Percentiles rank a stretch among this genome's conserved stretches.
Evolutionary conservation across 2,888 invertebrate species (phyloP).

Genomic region (Lamproptera curius): DNA sequence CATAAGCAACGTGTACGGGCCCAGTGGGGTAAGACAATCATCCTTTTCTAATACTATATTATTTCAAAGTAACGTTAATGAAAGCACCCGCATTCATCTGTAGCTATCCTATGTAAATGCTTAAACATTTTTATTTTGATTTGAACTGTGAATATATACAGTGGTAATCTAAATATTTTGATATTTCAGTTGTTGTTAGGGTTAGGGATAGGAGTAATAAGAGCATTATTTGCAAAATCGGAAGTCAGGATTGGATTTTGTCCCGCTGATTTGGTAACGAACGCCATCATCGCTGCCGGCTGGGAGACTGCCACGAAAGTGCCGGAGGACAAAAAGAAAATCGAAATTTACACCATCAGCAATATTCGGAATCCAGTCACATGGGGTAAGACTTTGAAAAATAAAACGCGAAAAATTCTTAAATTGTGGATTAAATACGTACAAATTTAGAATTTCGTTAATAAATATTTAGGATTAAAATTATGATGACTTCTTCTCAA

Average conservation of each 20-base stretch:
- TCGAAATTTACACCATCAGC: constrained; percentile 8
- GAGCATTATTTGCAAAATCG: constrained; percentile 8
- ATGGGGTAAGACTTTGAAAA: constrained; percentile 2
- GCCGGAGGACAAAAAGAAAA: neutral
- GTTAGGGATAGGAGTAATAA: constrained; percentile 7
- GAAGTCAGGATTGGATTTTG: constrained; percentile 25
- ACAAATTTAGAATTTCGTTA: no score
- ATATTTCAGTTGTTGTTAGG: constrained; percentile 10
- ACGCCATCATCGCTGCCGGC: constrained; percentile 28
- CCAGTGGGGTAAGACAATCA: constrained; percentile 31
- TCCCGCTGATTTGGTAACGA: constrained; percentile 32
- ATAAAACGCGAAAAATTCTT: no score
- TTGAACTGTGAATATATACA: no score
- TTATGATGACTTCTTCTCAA: no score
- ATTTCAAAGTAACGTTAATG: neutral
- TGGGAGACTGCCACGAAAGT: constrained; percentile 7
- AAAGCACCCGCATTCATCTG: neutral
- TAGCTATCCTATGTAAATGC: no score
- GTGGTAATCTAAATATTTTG: no score
- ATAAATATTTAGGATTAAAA: no score
- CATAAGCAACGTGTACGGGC: constrained; percentile 30
- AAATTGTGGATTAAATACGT: no score
- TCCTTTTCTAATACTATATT: neutral
- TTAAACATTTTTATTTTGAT: no score
- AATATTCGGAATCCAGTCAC: constrained; percentile 8